These are phyloP conservation scores for Onychomys leucogaster DNA, from an alignment of 2,797 vertebrate genomes.

Conservation along the genomic window DNA sequence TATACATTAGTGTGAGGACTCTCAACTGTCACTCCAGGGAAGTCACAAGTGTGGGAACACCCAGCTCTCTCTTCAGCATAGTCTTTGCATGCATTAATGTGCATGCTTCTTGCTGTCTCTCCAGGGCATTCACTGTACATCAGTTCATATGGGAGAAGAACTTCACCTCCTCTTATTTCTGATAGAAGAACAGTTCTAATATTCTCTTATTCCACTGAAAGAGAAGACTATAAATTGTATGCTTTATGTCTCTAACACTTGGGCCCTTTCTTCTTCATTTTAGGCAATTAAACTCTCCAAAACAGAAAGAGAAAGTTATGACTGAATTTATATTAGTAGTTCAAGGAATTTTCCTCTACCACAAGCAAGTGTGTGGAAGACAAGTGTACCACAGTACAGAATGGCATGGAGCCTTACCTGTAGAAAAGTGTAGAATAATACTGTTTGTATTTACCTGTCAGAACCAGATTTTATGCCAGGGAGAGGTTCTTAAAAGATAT, in stretches of 20 bases:
- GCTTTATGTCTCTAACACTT: constrained; percentile 42
- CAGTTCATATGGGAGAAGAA: constrained; percentile 11
- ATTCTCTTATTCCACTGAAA: background rate
- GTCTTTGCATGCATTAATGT: background rate
- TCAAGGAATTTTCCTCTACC: constrained; percentile 46
- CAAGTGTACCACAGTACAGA: background rate
- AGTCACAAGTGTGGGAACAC: background rate
- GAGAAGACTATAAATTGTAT: background rate
- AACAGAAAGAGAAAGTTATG: background rate
- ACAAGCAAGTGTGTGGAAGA: background rate
- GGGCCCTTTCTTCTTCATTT: constrained; percentile 29
- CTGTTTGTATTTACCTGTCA: background rate
- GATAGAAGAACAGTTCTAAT: constrained; percentile 65
- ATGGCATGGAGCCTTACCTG: background rate
- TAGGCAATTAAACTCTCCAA: constrained; percentile 70
- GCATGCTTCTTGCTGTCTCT: background rate
- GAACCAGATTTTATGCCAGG: background rate
- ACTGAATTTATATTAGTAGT: constrained; percentile 48
- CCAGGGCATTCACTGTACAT: background rate
- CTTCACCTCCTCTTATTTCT: constrained; percentile 67
- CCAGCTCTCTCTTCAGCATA: background rate
- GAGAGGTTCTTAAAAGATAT: background rate
- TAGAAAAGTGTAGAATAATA: background rate
- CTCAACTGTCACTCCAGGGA: background rate
- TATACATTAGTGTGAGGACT: background rate